Base-by-base conservation (phyloP, 2,113 vertebrate genomes). In the Labeo rohita region DNA sequence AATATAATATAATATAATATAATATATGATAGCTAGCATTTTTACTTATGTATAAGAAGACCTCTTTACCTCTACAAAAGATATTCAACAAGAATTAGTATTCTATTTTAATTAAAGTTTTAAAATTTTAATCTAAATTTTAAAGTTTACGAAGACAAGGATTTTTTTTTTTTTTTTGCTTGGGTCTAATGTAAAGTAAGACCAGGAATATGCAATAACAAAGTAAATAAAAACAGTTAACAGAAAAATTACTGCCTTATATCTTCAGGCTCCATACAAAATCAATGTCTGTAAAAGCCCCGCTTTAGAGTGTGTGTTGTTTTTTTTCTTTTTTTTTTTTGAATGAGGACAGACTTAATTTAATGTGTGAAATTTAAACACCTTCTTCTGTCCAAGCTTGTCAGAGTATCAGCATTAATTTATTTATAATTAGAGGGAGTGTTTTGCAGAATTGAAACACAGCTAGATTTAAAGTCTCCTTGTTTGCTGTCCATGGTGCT, bases 401-500 rank as follows among this genome's bases (percentile, higher is more conserved):
- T 23, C 18, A 74, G 11, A 13, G 6, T n/a, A 47, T 74, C 11
- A 50, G 12, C 21, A 75, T 45, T 50, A 6, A 4, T 45, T 45
- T 45, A 45, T 45, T 73, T n/a, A n/a, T 72, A 72, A 45, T 6
- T 11, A 49, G 11, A 75, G 21, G n/a, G 11, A 0, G n/a, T 28
- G 15, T 28, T 28, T 59, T 47, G 13, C 4, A 63, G n/a, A 63
- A 77, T 11, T 45, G 73, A 77, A 45, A 34, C 10, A 47, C 28
- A 56, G 11, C 4, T 1, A 3, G 4, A 54, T 78, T 45, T 11
- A 34, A 47, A 80, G 65, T 18, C 13, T 28, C n/a, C 2, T 2
- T 65, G 28, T 68, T 4, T 21, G 9, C 85, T 87, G 39, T 83
- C 85, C 80, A 21, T 83, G 85, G 85, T 83, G 21, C 85, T 83